Base-by-base conservation (phyloP, 2,113 vertebrate genomes). In the Pipa parva region DNA sequence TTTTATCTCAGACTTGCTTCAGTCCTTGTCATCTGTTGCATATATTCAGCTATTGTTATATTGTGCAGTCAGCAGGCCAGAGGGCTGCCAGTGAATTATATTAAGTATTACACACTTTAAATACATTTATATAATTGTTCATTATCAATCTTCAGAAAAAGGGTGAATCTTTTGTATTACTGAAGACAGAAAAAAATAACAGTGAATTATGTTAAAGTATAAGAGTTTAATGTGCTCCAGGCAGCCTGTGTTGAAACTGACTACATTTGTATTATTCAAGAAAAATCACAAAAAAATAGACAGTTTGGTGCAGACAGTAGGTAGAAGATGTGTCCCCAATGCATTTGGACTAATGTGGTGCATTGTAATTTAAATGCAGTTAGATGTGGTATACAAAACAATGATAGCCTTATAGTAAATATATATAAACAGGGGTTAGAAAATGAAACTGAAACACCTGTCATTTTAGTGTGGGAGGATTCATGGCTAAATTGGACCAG, bases 1-100 rank as follows among this genome's bases (percentile, higher is more conserved):
- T 56, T 56, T 56, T 56, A 56, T 56, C 52, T 56, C 27, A 31
- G 18, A 27, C 52, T 31, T 27, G n/a, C 31, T 56, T 31, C 52
- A 56, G 25, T 56, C 28, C 7, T 27, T 56, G 52, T 29, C 52
- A 56, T 29, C 52, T 56, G 27, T 17, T 42, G 39, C 39, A 42
- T 5, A 42, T 42, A n/a, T 17, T 42, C 39, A 42, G 39, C 39
- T 42, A 42, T 42, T 42, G 39, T 42, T 42, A 42, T 42, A 13
- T 42, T 42, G 17, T 5, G 17, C 39, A 42, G 11, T 42, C 39
- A 42, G 39, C 39, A 42, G 17, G 39, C 39, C 17, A 5, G 3
- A 42, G 39, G 39, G 39, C 15, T 42, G 15, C 13, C 39, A 42
- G 15, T 42, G 39, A 42, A 42, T 42, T 42, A 42, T n/a, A 42